These are phyloP conservation scores for Brachylomia viminalis DNA, from an alignment of 2,888 invertebrate species.

Conservation along the genomic window DNA sequence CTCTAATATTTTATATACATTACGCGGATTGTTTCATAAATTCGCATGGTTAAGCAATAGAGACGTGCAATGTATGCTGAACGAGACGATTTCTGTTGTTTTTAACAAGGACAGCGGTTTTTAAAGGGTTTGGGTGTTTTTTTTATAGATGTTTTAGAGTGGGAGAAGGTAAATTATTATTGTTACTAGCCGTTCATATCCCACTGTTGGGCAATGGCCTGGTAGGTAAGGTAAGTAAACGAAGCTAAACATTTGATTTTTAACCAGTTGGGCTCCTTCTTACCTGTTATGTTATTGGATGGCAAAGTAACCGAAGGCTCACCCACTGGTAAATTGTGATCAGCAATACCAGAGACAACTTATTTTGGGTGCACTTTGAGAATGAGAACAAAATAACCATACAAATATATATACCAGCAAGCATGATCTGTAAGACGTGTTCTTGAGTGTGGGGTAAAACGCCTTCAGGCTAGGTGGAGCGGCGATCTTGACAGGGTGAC, in stretches of 20 bases:
- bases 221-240: too few relatives aligned
- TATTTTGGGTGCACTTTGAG: too few relatives aligned
- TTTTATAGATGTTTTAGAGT: not conserved
- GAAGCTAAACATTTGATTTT: not conserved
- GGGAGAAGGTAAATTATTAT: not conserved
- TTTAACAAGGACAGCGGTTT: conserved; percentile 29
- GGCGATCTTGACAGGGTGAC: not conserved
- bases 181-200: too few relatives aligned
- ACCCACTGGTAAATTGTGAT: too few relatives aligned
- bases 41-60: conserved; percentile 62
- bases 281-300: not conserved
- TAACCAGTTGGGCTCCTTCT: not conserved
- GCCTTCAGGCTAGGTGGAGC: not conserved
- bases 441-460: not conserved
- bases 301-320: not conserved
- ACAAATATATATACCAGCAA: too few relatives aligned
- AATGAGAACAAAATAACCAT: too few relatives aligned
- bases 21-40: conserved; percentile 66
- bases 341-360: not conserved
- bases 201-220: too few relatives aligned
- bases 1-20: conserved; percentile 68
- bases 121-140: conserved; percentile 24
- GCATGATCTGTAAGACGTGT: too few relatives aligned
- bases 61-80: conserved; percentile 63
- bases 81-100: conserved; percentile 38